These are phyloP conservation scores for Coracias cyanogaster DNA, from an alignment of 2,797 vertebrate species.

Conservation along the genomic window DNA sequence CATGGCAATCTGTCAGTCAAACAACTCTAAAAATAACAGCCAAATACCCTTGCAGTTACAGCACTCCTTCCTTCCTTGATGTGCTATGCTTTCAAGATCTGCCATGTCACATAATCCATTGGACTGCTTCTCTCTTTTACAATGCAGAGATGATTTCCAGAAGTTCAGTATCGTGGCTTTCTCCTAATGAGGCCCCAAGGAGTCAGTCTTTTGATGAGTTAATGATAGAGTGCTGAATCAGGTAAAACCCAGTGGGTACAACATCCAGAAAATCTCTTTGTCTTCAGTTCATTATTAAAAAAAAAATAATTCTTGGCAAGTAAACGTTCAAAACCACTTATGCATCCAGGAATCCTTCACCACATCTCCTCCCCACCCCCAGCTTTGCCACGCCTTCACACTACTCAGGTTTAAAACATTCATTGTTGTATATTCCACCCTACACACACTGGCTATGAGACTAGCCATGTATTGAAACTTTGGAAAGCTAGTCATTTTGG, in stretches of 20 bases:
- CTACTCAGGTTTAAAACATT: background rate
- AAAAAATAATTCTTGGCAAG: background rate
- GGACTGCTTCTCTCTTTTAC: background rate
- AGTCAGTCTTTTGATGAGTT: background rate
- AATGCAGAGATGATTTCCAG: background rate
- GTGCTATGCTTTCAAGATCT: slow-evolving; percentile 22
- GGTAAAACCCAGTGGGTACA: background rate
- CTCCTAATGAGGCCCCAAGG: background rate
- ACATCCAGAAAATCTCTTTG: background rate
- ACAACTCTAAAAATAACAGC: slow-evolving; percentile 53
- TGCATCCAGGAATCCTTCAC: background rate
- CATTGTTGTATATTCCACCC: background rate
- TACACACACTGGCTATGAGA: background rate
- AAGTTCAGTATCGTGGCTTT: background rate
- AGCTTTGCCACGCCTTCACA: background rate
- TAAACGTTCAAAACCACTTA: background rate
- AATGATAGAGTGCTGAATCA: background rate
- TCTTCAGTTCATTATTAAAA: background rate
- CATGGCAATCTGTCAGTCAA: slow-evolving; percentile 34
- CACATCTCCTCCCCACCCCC: background rate
- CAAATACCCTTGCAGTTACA: background rate
- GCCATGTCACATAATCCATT: background rate
- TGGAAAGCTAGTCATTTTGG: background rate
- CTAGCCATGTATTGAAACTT: background rate
- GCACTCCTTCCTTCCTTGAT: background rate